A percentile compares a stretch with the other conserved stretches of the same genome.
phyloP scores from a whole-genome alignment of 2,113 vertebrate genomes.

The Herpetotheres cachinnans region DNA sequence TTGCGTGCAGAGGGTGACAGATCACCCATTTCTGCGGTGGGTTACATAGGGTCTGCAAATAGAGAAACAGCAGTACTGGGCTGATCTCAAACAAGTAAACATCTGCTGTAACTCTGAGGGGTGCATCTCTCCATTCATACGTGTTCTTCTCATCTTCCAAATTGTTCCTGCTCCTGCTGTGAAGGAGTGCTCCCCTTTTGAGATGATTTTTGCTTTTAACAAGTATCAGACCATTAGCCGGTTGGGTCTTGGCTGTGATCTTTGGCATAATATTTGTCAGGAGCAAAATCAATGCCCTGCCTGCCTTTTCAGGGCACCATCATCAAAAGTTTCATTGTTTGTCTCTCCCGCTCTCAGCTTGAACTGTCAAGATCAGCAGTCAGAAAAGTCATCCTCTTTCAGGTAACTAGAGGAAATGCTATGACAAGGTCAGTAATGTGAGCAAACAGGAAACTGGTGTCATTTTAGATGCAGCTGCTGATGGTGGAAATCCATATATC shows the following conservation, averaged over 20 bases:
- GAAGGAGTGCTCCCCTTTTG: background rate
- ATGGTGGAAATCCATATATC: background rate
- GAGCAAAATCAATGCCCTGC: background rate
- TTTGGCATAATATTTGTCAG: background rate
- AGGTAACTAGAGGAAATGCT: background rate
- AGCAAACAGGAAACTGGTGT: background rate
- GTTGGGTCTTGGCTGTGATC: background rate
- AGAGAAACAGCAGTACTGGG: background rate
- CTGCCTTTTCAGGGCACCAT: background rate
- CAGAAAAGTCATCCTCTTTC: background rate
- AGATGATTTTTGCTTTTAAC: background rate
- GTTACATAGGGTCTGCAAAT: background rate
- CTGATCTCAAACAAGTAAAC: background rate
- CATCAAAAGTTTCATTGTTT: background rate
- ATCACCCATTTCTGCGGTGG: too few relatives aligned
- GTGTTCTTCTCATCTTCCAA: background rate
- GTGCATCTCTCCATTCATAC: background rate
- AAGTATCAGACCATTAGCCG: background rate
- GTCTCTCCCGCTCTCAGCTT: background rate
- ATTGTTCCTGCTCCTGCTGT: background rate
- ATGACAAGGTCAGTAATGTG: rapidly evolving
- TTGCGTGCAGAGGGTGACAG: background rate
- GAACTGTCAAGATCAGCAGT: background rate
- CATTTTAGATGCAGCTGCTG: background rate
- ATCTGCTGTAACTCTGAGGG: background rate